These are phyloP conservation scores for Phenganax subtilis DNA, from an alignment of 92 coral and sea anemone genomes.

Conservation along the genomic window DNA sequence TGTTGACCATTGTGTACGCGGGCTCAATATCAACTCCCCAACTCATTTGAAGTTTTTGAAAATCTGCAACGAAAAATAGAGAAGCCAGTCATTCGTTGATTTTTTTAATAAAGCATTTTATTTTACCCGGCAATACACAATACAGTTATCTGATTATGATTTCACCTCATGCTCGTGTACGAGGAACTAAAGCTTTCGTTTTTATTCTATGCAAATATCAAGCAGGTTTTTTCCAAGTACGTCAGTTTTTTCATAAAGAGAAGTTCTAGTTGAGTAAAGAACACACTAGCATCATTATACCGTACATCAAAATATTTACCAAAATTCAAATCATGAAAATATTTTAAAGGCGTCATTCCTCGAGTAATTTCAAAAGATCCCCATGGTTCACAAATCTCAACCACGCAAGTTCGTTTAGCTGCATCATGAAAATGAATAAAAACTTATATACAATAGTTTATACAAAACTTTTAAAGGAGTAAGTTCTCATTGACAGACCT, in stretches of 20 bases:
- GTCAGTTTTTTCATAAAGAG: neutral
- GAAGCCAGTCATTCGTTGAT: neutral
- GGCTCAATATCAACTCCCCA: conserved; percentile 99
- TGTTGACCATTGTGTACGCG: conserved; percentile 68
- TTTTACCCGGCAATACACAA: no score
- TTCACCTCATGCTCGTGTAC: no score
- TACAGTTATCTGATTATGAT: no score
- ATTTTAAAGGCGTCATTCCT: conserved; percentile 78
- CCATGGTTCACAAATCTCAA: conserved; percentile 78
- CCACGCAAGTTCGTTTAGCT: conserved; percentile 49
- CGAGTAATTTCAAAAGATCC: conserved; percentile 64
- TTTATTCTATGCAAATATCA: no score
- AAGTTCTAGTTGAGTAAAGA: neutral
- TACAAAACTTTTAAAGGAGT: no score
- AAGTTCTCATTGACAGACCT: conserved; percentile 45
- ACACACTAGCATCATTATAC: no score
- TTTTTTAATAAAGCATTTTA: no score
- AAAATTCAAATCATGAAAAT: conserved; percentile 80
- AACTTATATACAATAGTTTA: neutral
- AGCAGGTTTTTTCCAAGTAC: no score
- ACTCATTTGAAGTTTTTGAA: conserved; percentile 78
- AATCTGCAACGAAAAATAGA: conserved; percentile 45
- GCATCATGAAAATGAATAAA: neutral
- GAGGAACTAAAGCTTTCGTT: no score
- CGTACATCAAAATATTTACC: conserved; percentile 51